Evolutionary conservation across 1,140 invertebrate genomes (phyloP).

Genomic region (Drosophila trapezifrons): DNA sequence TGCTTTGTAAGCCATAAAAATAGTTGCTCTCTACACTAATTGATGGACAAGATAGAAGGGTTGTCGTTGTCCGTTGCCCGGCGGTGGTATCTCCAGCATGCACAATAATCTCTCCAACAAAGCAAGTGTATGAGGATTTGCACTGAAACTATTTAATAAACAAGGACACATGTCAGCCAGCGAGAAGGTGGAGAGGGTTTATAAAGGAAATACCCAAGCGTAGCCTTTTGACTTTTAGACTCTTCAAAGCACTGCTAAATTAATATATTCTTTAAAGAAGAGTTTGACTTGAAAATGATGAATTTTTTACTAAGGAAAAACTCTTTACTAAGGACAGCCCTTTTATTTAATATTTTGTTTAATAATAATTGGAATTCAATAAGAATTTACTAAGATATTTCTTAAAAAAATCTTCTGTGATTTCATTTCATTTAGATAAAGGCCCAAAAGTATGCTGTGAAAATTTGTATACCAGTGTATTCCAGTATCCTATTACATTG

Average conservation of each 20-base stretch:
- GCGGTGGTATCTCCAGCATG: constrained; percentile 9
- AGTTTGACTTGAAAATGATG: neutral
- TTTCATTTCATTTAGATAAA: neutral
- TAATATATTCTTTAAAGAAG: neutral
- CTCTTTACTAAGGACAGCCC: too few species aligned
- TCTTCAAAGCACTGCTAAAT: neutral
- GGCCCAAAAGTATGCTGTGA: neutral
- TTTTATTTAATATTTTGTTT: too few species aligned
- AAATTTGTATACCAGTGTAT: too few species aligned
- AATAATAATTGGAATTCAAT: too few species aligned
- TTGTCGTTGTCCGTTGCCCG: constrained; percentile 25
- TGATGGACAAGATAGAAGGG: constrained; percentile 48
- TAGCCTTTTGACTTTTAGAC: constrained; percentile 18
- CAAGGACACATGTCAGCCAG: constrained; percentile 28
- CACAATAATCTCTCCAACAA: constrained; percentile 37
- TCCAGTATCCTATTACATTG: neutral
- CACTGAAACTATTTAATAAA: constrained; percentile 43
- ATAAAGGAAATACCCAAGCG: neutral
- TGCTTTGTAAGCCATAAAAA: constrained; percentile 46
- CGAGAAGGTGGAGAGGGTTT: neutral
- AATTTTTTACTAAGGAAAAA: neutral
- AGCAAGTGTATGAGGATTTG: constrained; percentile 39
- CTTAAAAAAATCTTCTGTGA: neutral
- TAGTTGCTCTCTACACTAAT: constrained; percentile 43
- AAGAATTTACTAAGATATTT: neutral